These are phyloP conservation scores for Grammomys surdaster DNA, from an alignment of 2,113 vertebrate species.

Conservation along the genomic window DNA sequence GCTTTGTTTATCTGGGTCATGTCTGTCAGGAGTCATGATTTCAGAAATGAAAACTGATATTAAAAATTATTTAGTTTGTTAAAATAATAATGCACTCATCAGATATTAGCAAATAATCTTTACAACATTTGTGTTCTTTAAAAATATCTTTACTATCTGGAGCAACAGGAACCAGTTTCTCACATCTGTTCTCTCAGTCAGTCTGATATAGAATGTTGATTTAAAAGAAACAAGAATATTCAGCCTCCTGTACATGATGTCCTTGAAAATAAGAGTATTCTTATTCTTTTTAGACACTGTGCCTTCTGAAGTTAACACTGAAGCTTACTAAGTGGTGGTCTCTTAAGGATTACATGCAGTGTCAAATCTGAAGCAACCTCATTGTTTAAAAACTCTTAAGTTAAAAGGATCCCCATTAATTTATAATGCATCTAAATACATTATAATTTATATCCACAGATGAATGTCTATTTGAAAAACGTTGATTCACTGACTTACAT, in stretches of 20 bases:
- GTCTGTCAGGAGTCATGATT: not conserved
- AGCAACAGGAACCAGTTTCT: not conserved
- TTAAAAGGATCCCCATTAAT: constrained; percentile 13
- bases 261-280: constrained; percentile 29
- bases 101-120: not conserved
- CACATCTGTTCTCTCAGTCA: not conserved
- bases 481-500: constrained; percentile 29
- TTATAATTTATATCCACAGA: not conserved
- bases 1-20: constrained; percentile 9
- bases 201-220: not conserved
- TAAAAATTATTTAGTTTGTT: not conserved
- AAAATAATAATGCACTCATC: not conserved
- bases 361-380: constrained; percentile 39
- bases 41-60: constrained; percentile 31
- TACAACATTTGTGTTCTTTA: constrained; percentile 9
- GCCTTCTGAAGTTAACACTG: not conserved
- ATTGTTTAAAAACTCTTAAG: constrained; percentile 6
- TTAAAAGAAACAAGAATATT: constrained; percentile 4
- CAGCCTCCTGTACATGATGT: not conserved
- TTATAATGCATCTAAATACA: not conserved
- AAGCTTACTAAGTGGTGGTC: constrained; percentile 4
- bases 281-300: constrained; percentile 40
- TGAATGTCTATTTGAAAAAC: constrained; percentile 30
- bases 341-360: not conserved
- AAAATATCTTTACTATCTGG: constrained; percentile 5